Percentiles rank a stretch among this genome's conserved stretches.
Evolutionary conservation across 64 coral and sea anemone species (phyloP).

Genomic region (Montipora foliosa): DNA sequence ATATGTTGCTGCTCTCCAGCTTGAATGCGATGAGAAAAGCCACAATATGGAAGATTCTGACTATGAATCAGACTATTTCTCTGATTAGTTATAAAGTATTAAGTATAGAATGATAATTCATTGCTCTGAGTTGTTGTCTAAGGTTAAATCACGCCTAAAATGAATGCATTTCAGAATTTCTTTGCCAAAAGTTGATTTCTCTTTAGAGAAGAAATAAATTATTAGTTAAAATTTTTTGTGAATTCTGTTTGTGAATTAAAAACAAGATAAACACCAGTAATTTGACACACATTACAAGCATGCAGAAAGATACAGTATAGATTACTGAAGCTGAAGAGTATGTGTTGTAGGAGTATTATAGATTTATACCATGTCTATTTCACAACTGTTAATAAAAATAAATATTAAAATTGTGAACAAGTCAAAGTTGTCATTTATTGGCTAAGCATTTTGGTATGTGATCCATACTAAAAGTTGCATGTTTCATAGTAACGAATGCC

Average conservation of each 20-base stretch:
- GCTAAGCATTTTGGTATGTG: neutral
- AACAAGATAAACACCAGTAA: neutral
- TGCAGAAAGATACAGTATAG: constrained; percentile 1
- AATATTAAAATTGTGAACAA: neutral
- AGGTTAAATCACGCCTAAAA: neutral
- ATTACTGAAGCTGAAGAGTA: neutral
- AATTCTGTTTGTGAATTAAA: neutral
- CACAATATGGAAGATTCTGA: constrained; percentile 36
- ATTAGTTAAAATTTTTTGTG: neutral
- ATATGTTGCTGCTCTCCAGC: constrained; percentile 2
- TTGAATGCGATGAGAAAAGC: constrained; percentile 6
- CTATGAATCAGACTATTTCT: constrained; percentile 40
- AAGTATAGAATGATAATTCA: neutral
- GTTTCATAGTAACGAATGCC: constrained; percentile 22
- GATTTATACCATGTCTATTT: neutral
- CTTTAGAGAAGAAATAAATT: neutral
- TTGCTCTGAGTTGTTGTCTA: neutral
- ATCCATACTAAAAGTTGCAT: neutral
- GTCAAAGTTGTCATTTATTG: neutral
- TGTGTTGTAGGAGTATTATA: neutral
- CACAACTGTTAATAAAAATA: neutral
- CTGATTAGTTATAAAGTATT: constrained; percentile 15
- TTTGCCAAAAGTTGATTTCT: neutral
- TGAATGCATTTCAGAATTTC: neutral
- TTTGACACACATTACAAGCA: neutral